Base-by-base conservation (phyloP, 2,113 vertebrate species). In the Larimichthys crocea region DNA sequence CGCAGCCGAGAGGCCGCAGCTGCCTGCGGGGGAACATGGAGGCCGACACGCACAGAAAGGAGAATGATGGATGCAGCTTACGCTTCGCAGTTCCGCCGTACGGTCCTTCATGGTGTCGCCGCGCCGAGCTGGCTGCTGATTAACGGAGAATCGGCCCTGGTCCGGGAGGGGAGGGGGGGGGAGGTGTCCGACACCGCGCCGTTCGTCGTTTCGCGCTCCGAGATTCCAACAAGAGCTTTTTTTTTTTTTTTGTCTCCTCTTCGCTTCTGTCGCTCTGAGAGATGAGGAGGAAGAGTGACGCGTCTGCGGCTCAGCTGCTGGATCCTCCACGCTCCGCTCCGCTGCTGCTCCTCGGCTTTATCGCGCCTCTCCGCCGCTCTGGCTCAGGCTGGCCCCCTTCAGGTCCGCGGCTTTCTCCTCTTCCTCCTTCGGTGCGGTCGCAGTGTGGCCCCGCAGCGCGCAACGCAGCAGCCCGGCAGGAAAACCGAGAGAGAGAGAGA, bases 81-180 rank as follows among this genome's bases (percentile, higher is more conserved):
- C 92, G 24, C 92, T 93, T 86, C 92, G 86, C 85, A 93, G 92
- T 92, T 93, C 92, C 88, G 92, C 92, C 86, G 92, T 93, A 24
- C 92, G 92, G 88, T 93, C 92, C 89, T 93, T 93, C 92, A 93
- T 93, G 84, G 73, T 90, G 88, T 86, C 83, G 77, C 82, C 81
- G 85, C 81, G 85, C 85, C 76, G 87, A 49, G 62, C 79, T 87
- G 80, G 80, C 84, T 89, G 87, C 85, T 88, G 57, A 16, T 74
- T 67, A 59, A 46, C 80, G 83, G 74, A 85, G 80, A 80, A 66
- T 86, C 63, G 82, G 82, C 74, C 84, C 80, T 87, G 81, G 71
- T 89, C 68, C 88, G 74, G 80, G 86, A 44, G 76, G 83, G 77
- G 69, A 29, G 72, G 76, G 80, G 81, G 80, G 86, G 82, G 88